Conservation (phyloP, 2,797 vertebrate genomes). For the Somateria mollissima region DNA sequence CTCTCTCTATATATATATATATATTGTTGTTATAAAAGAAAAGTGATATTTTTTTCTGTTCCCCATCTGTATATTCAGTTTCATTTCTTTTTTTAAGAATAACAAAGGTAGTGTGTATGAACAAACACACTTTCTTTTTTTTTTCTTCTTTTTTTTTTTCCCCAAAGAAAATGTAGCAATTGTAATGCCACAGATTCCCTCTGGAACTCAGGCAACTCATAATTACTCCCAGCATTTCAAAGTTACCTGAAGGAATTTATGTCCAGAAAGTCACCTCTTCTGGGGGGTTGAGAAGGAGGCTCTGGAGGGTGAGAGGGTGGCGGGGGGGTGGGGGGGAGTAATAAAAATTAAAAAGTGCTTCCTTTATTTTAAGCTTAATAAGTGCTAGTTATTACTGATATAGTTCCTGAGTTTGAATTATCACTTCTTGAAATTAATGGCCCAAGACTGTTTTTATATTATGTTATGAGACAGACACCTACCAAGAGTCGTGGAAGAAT, state of each 20-base stretch:
- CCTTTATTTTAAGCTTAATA: constrained; percentile 6
- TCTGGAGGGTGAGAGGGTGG: no score
- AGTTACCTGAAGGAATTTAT: constrained; percentile 29
- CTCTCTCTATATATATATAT: neutral
- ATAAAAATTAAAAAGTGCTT: neutral
- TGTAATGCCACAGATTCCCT: neutral
- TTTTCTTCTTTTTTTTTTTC: neutral
- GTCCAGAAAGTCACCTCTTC: neutral
- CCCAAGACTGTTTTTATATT: constrained; percentile 52
- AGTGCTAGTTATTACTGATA: constrained; percentile 30
- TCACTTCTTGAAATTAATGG: constrained; percentile 66
- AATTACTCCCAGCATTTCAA: neutral
- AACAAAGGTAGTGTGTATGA: neutral
- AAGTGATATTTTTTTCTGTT: neutral
- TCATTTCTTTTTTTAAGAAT: neutral
- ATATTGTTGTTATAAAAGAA: neutral
- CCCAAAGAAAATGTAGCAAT: neutral
- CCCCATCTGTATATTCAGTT: neutral
- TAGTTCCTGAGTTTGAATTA: constrained; percentile 47
- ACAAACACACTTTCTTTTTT: neutral
- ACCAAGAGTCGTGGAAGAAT: constrained; percentile 17
- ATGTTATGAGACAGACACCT: constrained; percentile 41
- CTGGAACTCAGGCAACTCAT: neutral
- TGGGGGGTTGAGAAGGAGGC: neutral
- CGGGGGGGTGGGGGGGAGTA: no score